These are phyloP conservation scores for Lates calcarifer DNA, from an alignment of 2,113 vertebrate species.

Conservation along the genomic window DNA sequence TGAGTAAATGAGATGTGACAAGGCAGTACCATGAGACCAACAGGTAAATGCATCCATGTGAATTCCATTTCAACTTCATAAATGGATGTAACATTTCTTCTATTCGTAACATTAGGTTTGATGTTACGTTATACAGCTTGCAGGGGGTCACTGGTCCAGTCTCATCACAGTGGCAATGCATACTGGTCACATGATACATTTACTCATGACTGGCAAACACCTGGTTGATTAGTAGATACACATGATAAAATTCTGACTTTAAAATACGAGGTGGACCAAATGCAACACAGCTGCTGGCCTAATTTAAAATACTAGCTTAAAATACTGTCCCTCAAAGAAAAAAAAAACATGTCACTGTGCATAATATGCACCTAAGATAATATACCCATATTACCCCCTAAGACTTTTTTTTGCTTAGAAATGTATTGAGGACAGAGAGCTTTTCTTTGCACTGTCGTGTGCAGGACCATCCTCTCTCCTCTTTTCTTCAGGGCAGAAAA, in stretches of 20 bases:
- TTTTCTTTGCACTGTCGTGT: constrained; percentile 15
- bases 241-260: constrained; percentile 28
- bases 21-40: background rate
- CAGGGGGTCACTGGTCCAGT: background rate
- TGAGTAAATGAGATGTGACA: background rate
- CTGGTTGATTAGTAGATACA: background rate
- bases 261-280: constrained; percentile 15
- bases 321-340: background rate
- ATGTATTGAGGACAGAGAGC: background rate
- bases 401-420: too few relatives aligned
- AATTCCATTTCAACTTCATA: background rate
- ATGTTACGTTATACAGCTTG: background rate
- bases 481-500: background rate
- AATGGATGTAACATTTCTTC: background rate
- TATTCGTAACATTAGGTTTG: background rate
- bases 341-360: background rate
- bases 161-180: background rate
- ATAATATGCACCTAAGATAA: too few relatives aligned
- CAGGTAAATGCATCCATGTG: background rate
- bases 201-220: background rate
- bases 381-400: too few relatives aligned
- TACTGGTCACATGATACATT: background rate
- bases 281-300: background rate
- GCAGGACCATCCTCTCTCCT: constrained; percentile 19
- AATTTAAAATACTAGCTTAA: too few relatives aligned